Base-by-base conservation (phyloP, 2,888 invertebrate genomes). In the Papilio protenor region DNA sequence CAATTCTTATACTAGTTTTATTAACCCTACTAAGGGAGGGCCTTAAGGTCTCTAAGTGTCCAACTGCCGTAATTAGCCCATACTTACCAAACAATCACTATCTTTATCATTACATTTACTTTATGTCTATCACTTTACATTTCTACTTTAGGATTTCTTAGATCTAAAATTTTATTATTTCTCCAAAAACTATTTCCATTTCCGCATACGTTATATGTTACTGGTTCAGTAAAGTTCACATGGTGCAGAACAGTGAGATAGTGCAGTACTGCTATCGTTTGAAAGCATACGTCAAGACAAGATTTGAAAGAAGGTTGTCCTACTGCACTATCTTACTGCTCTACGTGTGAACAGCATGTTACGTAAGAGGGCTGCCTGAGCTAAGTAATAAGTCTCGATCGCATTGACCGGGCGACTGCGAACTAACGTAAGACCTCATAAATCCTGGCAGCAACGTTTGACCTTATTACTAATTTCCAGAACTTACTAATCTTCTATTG, bases 361-460 rank as follows among this genome's bases (percentile, higher is more conserved):
- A 64, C 64, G 64, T 64, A 33, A 64, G 16, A 27, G 27, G 27
- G 61, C 61, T 61, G 64, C 40, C 40, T 33, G 27, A 64, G 64
- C n/a, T 64, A 64, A 64, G 64, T 64, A 64, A 64, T 64, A 64
- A 40, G 64, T 61, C 61, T 64, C 33, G 64, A 64, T 33, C 64
- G 64, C 33, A 64, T 40, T 64, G 64, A 64, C 64, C 64, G 64
- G 64, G 11, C 33, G 64, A 64, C 33, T 64, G 64, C n/a, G 64
- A 64, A 33, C 61, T 61, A 16, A 33, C 33, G 64, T 64, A 64
- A 64, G 64, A 64, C 33, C 64, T 64, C 64, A 64, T 64, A 64
- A 64, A 64, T 71, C 21, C 27, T 71, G 47, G 27, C 21, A 71
- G 23, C 45, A 49, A 71, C 49, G 27, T 23, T n/a, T 40, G 64